Conservation (phyloP, 2,113 vertebrate species). For the Gymnogyps californianus region DNA sequence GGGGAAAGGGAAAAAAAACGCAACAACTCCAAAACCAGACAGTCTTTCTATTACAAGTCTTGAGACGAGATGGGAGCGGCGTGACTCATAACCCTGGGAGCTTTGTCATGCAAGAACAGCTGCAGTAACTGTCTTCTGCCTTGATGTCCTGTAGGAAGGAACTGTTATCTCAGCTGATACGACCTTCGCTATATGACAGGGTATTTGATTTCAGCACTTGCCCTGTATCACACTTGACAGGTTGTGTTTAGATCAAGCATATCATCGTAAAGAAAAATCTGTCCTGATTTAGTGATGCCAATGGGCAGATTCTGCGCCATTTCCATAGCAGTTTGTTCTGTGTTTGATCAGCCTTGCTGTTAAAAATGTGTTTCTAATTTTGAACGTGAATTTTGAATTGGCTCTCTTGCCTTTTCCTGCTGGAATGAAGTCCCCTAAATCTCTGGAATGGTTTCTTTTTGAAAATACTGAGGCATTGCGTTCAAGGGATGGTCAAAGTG, state of each 20-base stretch:
- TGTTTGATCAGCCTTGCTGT: not conserved
- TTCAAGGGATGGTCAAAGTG: rapidly evolving
- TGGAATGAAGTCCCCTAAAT: not conserved
- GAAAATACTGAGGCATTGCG: rapidly evolving
- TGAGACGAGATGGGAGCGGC: rapidly evolving
- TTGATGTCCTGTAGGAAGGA: not conserved
- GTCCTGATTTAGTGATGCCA: not conserved
- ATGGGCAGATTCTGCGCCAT: not conserved
- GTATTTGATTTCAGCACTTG: not conserved
- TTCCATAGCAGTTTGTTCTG: not conserved
- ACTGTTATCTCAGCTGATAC: not conserved
- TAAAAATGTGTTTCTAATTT: not conserved
- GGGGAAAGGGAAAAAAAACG: not conserved
- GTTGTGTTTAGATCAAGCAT: not conserved
- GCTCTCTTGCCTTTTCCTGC: not conserved
- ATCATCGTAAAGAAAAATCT: not conserved
- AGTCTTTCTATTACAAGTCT: not conserved
- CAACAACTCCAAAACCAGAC: not conserved
- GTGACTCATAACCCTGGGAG: not conserved
- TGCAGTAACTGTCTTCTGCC: not conserved
- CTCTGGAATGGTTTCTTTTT: not conserved
- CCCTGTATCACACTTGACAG: not conserved
- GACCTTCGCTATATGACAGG: not conserved
- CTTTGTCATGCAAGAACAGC: not conserved
- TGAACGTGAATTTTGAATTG: not conserved